Conservation (phyloP, 2,113 vertebrate genomes). For the Nematolebias whitei region DNA sequence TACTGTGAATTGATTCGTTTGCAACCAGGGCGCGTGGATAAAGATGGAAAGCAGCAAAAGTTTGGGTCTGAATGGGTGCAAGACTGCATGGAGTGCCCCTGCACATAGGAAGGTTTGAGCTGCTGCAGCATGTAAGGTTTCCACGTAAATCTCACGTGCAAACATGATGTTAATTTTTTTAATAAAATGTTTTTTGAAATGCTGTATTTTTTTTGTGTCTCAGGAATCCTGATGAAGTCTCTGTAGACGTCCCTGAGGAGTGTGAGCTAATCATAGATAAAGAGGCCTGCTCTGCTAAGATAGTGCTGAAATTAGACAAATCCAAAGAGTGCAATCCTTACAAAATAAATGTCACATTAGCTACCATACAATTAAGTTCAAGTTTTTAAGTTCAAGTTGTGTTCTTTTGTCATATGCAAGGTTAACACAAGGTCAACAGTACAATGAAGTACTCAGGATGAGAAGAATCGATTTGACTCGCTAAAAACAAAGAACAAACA, state of each 20-base stretch:
- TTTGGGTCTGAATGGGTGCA: slow-evolving; percentile 39
- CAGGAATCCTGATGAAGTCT: slow-evolving; percentile 3
- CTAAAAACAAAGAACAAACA: too few relatives aligned
- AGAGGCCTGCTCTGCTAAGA: slow-evolving; percentile 20
- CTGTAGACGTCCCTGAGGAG: neutral
- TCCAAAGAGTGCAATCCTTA: slow-evolving; percentile 30
- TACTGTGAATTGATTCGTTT: slow-evolving; percentile 19
- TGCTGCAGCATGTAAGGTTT: slow-evolving; percentile 50
- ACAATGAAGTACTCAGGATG: too few relatives aligned
- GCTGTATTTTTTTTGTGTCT: neutral
- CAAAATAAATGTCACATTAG: too few relatives aligned
- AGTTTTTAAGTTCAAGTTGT: too few relatives aligned
- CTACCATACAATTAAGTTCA: too few relatives aligned
- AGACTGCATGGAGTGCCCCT: slow-evolving; percentile 48
- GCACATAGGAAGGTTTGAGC: neutral
- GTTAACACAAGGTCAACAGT: too few relatives aligned
- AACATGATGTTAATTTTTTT: neutral
- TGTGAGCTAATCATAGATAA: slow-evolving; percentile 54
- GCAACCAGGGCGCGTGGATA: slow-evolving; percentile 51
- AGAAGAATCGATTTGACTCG: too few relatives aligned
- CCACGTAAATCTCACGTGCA: neutral
- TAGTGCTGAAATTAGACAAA: slow-evolving; percentile 51
- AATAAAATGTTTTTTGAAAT: neutral
- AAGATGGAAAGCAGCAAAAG: slow-evolving; percentile 22
- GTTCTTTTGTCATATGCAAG: too few relatives aligned